A percentile compares a stretch with the other conserved stretches of the same genome.
These are phyloP conservation scores for Pelodytes ibericus DNA, from an alignment of 2,797 vertebrate genomes.

Conservation along the genomic window DNA sequence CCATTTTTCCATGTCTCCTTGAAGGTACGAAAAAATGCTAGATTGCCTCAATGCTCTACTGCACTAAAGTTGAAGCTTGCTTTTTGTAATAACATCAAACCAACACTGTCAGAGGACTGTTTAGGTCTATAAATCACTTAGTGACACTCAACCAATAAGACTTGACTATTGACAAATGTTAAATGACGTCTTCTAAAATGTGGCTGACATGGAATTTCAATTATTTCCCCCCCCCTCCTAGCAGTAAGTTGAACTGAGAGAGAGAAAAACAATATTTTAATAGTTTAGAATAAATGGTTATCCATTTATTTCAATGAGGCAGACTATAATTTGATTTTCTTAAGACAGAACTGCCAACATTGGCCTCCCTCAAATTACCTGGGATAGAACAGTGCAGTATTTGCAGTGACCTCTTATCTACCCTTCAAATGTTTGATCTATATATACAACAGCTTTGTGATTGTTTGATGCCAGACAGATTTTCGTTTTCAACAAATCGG, in stretches of 20 bases:
- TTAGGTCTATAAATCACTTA: conserved; percentile 49
- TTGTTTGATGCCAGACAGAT: background rate
- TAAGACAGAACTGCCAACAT: background rate
- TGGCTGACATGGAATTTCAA: conserved; percentile 27
- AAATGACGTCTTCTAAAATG: conserved; percentile 36
- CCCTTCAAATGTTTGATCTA: conserved; percentile 16
- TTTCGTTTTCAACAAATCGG: background rate
- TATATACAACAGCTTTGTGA: background rate
- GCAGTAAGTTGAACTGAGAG: conserved; percentile 1
- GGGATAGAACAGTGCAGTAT: background rate
- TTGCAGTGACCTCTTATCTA: conserved; percentile 14
- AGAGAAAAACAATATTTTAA: background rate
- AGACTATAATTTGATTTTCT: conserved; percentile 17
- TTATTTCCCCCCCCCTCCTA: background rate
- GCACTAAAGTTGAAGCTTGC: conserved; percentile 2
- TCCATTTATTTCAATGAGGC: conserved; percentile 16
- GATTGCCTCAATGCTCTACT: conserved; percentile 8
- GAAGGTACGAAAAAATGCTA: conserved; percentile 7
- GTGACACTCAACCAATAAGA: conserved; percentile 36
- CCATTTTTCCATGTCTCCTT: conserved; percentile 10
- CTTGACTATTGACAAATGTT: conserved; percentile 48
- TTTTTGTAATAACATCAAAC: conserved; percentile 43
- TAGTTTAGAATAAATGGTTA: background rate
- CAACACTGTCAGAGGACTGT: conserved; percentile 20
- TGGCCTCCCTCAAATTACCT: conserved; percentile 9